These are phyloP conservation scores for Myiothlypis chrysogaster DNA, from an alignment of 2,797 vertebrate species.

Conservation along the genomic window DNA sequence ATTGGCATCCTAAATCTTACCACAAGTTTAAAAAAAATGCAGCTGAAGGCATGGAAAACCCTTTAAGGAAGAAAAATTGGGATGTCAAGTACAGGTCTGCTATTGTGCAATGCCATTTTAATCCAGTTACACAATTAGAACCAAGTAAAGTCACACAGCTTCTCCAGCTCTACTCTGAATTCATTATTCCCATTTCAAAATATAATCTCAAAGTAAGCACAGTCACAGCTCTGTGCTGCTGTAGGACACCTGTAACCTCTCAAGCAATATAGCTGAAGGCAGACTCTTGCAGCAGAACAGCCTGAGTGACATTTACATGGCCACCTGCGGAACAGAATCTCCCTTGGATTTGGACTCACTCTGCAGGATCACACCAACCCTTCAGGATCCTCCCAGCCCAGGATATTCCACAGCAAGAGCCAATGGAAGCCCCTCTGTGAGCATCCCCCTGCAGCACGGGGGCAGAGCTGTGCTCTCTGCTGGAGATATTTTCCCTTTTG, in stretches of 20 bases:
- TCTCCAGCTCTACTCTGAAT: not conserved
- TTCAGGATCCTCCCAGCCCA: not conserved
- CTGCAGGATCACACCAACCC: not conserved
- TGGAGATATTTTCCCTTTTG: not conserved
- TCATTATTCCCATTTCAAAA: not conserved
- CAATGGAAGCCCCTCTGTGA: accelerated
- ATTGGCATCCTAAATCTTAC: not conserved
- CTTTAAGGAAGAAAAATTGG: not conserved
- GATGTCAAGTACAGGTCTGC: not conserved
- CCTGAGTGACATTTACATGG: not conserved
- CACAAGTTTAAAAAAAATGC: not conserved
- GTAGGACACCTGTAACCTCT: not conserved
- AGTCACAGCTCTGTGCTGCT: not conserved
- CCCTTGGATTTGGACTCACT: not conserved
- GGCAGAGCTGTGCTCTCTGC: not conserved
- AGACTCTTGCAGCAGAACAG: not conserved
- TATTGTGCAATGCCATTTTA: not conserved
- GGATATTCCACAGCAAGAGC: not conserved
- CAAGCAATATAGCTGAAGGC: not conserved
- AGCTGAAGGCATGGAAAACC: not conserved
- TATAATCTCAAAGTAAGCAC: not conserved
- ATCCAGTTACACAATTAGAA: not conserved
- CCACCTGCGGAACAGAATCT: not conserved
- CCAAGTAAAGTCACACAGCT: not conserved
- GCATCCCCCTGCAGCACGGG: accelerated